Base-by-base conservation (phyloP, 2,888 invertebrate genomes). In the Chloroclysta siterata region DNA sequence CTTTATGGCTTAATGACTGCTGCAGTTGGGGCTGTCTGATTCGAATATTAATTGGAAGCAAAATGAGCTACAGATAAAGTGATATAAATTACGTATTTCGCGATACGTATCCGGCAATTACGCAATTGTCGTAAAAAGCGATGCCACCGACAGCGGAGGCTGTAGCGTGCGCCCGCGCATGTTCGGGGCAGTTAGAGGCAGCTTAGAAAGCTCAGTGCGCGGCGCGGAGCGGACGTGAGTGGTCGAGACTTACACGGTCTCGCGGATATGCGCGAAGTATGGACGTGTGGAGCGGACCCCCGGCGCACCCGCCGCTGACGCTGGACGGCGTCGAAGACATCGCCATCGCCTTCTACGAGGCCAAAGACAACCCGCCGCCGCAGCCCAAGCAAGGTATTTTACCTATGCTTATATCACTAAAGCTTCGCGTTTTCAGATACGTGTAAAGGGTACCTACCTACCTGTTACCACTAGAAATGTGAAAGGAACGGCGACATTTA, bases 311-410 rank as follows among this genome's bases (percentile, higher is more conserved):
- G 90, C 94, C 82, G 93, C 94, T 84, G 94, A 95, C 94, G 79
- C 95, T 96, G 88, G 96, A 96, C 87, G 95, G 96, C 75, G 95
- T 95, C 82, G 94, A 95, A 72, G 96, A 96, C 86, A 97, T 97
- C 88, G 96, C 96, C 88, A 94, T 97, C 81, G 95, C 96, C 86
- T 97, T 97, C 92, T 97, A 96, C 93, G 96, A 97, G 87, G 90
- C 90, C 69, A 94, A 94, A 68, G 96, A 66, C 29, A 59, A 59
- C 79, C 65, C 89, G 73, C 86, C 92, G 70, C 84, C 90, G 71
- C 83, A 81, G 77, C 82, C 80, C 65, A 84, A 85, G 76, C 82
- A 85, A 90, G 87, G 90, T 90, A 76, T 44, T 61, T 33, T 14
- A 29, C 39, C 29, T 33, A 36, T 42, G 41, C 41, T 39, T 13